These are phyloP conservation scores for Epinephelus coioides DNA, from an alignment of 2,797 vertebrate genomes.

Conservation along the genomic window DNA sequence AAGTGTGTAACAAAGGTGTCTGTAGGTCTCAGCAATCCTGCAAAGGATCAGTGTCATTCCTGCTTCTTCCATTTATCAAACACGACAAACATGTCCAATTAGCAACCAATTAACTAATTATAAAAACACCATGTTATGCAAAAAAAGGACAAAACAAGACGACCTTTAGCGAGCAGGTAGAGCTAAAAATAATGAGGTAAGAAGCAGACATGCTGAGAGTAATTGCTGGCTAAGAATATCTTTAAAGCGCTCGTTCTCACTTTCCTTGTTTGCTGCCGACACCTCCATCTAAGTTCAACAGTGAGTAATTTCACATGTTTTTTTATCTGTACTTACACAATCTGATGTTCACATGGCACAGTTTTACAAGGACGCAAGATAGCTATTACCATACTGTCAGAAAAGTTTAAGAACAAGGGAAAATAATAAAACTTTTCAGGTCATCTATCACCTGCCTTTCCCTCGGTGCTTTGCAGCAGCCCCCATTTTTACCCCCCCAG, in stretches of 20 bases:
- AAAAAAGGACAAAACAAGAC: constrained; percentile 33
- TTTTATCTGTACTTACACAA: constrained; percentile 31
- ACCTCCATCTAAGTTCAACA: constrained; percentile 24
- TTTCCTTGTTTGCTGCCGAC: constrained; percentile 40
- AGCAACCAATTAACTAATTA: constrained; percentile 31
- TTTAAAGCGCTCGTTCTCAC: constrained; percentile 47
- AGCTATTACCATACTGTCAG: constrained; percentile 37
- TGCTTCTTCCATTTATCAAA: neutral
- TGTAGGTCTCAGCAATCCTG: neutral
- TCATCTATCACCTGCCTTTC: constrained; percentile 69
- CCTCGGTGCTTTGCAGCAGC: constrained; percentile 63
- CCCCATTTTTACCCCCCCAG: constrained; percentile 37
- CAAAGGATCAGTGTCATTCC: too few relatives aligned
- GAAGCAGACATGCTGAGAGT: constrained; percentile 50
- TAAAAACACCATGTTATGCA: constrained; percentile 38
- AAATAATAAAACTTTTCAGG: constrained; percentile 51
- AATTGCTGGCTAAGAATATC: constrained; percentile 70
- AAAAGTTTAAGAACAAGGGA: constrained; percentile 45
- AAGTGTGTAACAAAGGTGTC: neutral
- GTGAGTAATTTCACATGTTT: constrained; percentile 45
- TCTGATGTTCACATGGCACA: constrained; percentile 17
- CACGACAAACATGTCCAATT: constrained; percentile 23
- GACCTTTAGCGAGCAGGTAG: constrained; percentile 44
- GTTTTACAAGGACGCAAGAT: constrained; percentile 10
- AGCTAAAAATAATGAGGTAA: constrained; percentile 63